These are phyloP conservation scores for Stegostoma tigrinum DNA, from an alignment of 2,113 vertebrate genomes.

Conservation along the genomic window DNA sequence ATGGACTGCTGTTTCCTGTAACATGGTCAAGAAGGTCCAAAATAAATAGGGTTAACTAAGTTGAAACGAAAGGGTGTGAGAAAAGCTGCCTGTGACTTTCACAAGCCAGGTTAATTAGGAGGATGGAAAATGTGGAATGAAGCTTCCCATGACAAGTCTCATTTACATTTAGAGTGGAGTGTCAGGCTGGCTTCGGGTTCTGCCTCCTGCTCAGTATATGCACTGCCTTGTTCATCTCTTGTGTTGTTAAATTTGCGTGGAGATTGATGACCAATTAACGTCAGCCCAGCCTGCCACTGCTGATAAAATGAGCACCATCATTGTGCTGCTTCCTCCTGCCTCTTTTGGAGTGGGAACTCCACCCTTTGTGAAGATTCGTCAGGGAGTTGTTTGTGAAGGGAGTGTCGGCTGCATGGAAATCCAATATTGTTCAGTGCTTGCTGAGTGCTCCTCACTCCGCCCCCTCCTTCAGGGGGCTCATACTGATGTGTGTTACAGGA, in stretches of 20 bases:
- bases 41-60: slow-evolving; percentile 31
- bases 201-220: neutral
- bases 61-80: slow-evolving; percentile 31
- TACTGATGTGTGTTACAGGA: neutral
- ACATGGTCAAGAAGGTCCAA: neutral
- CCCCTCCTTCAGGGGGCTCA: neutral
- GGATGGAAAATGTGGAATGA: neutral
- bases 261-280: neutral
- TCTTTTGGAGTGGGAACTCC: neutral
- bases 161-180: neutral
- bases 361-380: neutral
- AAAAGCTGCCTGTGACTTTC: slow-evolving; percentile 16
- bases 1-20: neutral
- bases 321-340: neutral
- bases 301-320: neutral
- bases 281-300: neutral
- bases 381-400: neutral
- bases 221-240: neutral
- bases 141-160: slow-evolving; percentile 18
- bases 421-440: neutral
- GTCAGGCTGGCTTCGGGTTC: neutral
- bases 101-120: slow-evolving; percentile 29
- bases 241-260: neutral
- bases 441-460: neutral
- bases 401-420: neutral